Evolutionary conservation across 2,888 invertebrate genomes (phyloP), one percentile per base, ranked within the genome.

Genomic region (Phrixothrix hirtus): DNA sequence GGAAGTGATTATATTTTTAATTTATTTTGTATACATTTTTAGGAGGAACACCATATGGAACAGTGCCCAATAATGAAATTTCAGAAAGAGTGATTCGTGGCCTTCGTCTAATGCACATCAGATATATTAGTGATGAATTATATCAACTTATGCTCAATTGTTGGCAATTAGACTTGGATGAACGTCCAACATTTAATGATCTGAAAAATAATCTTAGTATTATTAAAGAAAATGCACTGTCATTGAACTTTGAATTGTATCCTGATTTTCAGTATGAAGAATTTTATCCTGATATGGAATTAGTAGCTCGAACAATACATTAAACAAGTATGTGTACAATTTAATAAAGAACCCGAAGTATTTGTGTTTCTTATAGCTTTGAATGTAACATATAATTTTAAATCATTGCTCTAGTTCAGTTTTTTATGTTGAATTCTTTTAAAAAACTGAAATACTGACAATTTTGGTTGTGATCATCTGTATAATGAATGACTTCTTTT

Each of bases 101-200:
- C 1, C 78, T 85, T 66, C 80, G 89, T 32, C 84, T 91, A 0
- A 82, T 84, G 0, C 91, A 91, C 68, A 82, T 89, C 1, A 79
- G 82, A 1, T 88, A 88, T 68, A 83, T 89, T 15, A 86, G 83
- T 13, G 89, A 89, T 69, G 88, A 89, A 61, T 75, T 92, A 16
- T 91, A 91, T 73, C 92, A 92, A 72, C 75, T 92, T 47, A 84
- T 92, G 77, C 77, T 88, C 32, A 87, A 90, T 67, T 92, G 92
- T 68, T 93, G 92, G 92, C 89, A 89, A 70, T 75, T 85, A 10
- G 89, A 92, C 72, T 83, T 86, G 7, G 88, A 88, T 52, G 92
- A 93, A 68, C 79, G 92, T 60, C 91, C 89, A 0, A 78, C 81
- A 6, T 90, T 89, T 66, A 77, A 81, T 2, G 81, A 84, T 53